Evolutionary conservation across 2,113 vertebrate species (phyloP).

Genomic region (Hippoglossus stenolepis): DNA sequence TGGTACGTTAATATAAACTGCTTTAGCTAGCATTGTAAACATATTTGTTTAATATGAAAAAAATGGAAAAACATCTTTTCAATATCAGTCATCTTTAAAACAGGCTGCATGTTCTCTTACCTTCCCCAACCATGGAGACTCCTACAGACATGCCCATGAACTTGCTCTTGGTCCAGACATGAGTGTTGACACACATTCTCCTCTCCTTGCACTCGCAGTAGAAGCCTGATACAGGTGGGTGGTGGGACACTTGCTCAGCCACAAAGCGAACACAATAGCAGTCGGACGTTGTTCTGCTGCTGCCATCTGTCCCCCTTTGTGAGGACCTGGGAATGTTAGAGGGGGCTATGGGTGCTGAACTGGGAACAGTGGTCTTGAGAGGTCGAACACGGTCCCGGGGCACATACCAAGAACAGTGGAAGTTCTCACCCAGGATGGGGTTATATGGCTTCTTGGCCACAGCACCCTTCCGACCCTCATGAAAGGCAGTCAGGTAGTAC

Average conservation of each 20-base stretch:
- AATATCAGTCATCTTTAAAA: not conserved
- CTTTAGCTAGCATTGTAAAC: no score
- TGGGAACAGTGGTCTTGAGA: slow-evolving; percentile 68
- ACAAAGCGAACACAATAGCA: slow-evolving; percentile 88
- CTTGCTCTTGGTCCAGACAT: slow-evolving; percentile 97
- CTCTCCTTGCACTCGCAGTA: slow-evolving; percentile 95
- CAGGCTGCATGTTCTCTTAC: slow-evolving; percentile 71
- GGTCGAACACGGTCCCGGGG: slow-evolving; percentile 85
- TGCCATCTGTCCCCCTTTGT: not conserved
- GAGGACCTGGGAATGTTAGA: slow-evolving; percentile 49
- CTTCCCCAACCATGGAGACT: slow-evolving; percentile 95
- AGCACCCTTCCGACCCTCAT: slow-evolving; percentile 90
- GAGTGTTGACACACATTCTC: slow-evolving; percentile 88
- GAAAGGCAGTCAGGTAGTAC: slow-evolving; percentile 94
- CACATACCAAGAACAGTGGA: slow-evolving; percentile 93
- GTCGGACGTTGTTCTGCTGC: slow-evolving; percentile 1
- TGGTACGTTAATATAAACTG: no score
- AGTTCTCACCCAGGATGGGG: slow-evolving; percentile 92
- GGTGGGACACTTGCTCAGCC: slow-evolving; percentile 94
- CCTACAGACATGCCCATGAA: slow-evolving; percentile 96
- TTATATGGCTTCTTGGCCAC: slow-evolving; percentile 96
- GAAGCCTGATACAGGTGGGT: slow-evolving; percentile 91
- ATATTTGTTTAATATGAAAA: no score
- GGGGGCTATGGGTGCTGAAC: slow-evolving; percentile 66
- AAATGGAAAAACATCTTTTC: no score